These are phyloP conservation scores for Galeruca laticollis DNA, from an alignment of 2,888 invertebrate genomes.

Conservation along the genomic window DNA sequence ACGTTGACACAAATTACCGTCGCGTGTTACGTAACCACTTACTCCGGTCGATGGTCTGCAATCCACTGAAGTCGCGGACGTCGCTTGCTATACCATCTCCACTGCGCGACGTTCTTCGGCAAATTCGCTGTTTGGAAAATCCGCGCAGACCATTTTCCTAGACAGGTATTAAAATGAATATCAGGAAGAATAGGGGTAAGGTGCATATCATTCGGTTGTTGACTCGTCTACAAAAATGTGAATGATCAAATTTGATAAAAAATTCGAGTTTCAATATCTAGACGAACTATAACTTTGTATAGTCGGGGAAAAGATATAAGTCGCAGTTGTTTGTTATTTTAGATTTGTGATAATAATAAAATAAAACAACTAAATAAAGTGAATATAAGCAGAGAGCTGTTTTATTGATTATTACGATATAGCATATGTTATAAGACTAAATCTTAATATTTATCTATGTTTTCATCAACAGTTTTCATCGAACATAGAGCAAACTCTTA, in stretches of 20 bases:
- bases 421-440: too few relatives aligned
- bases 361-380: too few relatives aligned
- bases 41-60: slow-evolving; percentile 32
- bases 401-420: too few relatives aligned
- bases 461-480: too few relatives aligned
- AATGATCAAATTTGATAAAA: neutral
- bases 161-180: slow-evolving; percentile 32
- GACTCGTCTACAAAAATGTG: neutral
- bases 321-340: too few relatives aligned
- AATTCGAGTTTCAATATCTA: too few relatives aligned
- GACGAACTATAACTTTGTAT: too few relatives aligned
- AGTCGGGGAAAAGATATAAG: too few relatives aligned
- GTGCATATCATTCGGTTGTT: neutral
- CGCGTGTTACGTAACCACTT: slow-evolving; percentile 4
- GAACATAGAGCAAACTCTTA: too few relatives aligned
- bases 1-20: slow-evolving; percentile 37
- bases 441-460: too few relatives aligned
- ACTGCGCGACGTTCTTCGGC: slow-evolving; percentile 26
- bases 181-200: slow-evolving; percentile 27
- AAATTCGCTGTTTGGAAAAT: slow-evolving; percentile 14
- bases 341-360: too few relatives aligned
- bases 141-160: slow-evolving; percentile 25
- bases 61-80: slow-evolving; percentile 41
- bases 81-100: slow-evolving; percentile 29
- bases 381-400: too few relatives aligned